phyloP scores from a whole-genome alignment of 2,113 vertebrate genomes.

The Patagioenas fasciata region DNA sequence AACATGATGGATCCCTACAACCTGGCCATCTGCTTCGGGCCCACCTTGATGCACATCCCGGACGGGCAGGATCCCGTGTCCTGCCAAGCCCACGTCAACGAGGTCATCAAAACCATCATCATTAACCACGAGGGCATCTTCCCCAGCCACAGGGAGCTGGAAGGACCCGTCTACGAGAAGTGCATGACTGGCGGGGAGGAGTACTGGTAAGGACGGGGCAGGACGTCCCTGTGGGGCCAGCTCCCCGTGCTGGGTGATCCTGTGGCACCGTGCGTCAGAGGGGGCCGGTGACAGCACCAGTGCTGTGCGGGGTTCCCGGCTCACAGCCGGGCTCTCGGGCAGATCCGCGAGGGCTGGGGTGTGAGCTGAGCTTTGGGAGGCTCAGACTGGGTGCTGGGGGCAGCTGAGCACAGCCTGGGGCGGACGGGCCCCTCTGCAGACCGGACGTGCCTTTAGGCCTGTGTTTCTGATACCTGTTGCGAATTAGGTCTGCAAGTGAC shows the following conservation, averaged over 20 bases:
- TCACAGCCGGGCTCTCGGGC: neutral
- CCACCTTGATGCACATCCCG: slow-evolving; percentile 97
- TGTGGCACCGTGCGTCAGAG: neutral
- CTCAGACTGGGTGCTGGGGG: neutral
- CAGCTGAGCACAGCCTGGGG: neutral
- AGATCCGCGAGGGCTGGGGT: neutral
- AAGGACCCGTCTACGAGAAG: slow-evolving; percentile 96
- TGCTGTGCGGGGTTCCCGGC: neutral
- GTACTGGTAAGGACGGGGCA: slow-evolving; percentile 86
- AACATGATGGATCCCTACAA: slow-evolving; percentile 99
- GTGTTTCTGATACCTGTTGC: neutral
- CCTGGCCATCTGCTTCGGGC: slow-evolving; percentile 97
- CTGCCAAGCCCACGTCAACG: slow-evolving; percentile 97
- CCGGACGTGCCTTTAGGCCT: neutral
- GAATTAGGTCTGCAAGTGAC: neutral
- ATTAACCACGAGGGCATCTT: slow-evolving; percentile 94
- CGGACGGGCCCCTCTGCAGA: neutral
- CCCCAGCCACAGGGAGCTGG: slow-evolving; percentile 88
- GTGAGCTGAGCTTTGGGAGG: neutral
- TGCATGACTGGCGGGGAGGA: slow-evolving; percentile 98
- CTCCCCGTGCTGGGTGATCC: neutral
- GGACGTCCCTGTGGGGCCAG: neutral
- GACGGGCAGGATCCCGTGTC: slow-evolving; percentile 96
- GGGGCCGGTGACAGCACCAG: neutral
- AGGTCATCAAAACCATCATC: slow-evolving; percentile 98